Evolutionary conservation across 2,113 vertebrate genomes (phyloP), one percentile per base, ranked within the genome.

Genomic region (Paracanthobrama guichenoti): DNA sequence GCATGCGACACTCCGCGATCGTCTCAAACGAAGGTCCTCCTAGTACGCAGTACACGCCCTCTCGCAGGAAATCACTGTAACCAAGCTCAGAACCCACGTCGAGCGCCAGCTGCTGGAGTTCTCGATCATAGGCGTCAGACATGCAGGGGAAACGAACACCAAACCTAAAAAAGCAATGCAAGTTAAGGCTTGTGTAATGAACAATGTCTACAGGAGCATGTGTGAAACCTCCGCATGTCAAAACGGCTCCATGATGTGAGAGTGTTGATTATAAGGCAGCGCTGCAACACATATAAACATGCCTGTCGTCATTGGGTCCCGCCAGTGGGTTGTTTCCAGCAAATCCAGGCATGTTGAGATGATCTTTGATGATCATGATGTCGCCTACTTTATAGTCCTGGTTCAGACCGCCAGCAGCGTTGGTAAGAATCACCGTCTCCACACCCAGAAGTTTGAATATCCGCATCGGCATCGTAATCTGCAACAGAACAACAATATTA

Each of bases 341-440:
- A 44, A 97, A 93, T 55, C 96, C 96, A 1, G 97, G 95, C 55
- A 96, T 87, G 91, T 97, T 97, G 85, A 98, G 93, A 92, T 98
- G 97, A 88, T 99, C 97, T 83, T 95, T 96, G 42, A 99, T 95
- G 89, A 98, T 90, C 97, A 98, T 98, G 89, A 98, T 91, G 89
- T 99, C 97, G 7, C 97, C 97, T 12, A 97, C 96, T 35, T 97
- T 96, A 86, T 94, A 98, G 13, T 95, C 94, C 69, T 95, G 94
- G 78, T 98, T 98, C 75, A 99, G 91, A 0, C 96, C 97, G 35
- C 97, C 97, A 1, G 97, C 97, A 20, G 97, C 96, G 22, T 98
- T 99, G 81, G 97, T 99, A 85, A 98, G 92, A 67, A 99, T 93
- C 87, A 98, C 91, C 0, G 94, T 95, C 86, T 97, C 89, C 83